phyloP scores from a whole-genome alignment of 2,113 vertebrate species.

The Saguinus midas region DNA sequence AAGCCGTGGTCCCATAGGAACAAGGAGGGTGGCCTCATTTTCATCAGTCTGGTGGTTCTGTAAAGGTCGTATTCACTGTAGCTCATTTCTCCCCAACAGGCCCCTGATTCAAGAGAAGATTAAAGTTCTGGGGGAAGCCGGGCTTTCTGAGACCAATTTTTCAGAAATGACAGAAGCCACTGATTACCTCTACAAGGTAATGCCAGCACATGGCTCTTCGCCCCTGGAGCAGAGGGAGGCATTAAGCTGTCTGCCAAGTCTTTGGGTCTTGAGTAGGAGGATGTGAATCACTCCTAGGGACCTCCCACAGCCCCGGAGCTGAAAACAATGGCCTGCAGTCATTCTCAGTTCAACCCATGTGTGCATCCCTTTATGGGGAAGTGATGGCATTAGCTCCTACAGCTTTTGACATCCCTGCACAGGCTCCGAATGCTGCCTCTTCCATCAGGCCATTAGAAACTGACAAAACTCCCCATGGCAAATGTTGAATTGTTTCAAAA shows the following conservation, averaged over 20 bases:
- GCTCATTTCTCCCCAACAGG: constrained; percentile 83
- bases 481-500: neutral
- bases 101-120: constrained; percentile 97
- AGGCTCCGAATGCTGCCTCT: neutral
- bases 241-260: neutral
- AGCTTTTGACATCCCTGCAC: neutral
- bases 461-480: neutral
- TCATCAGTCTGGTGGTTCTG: neutral
- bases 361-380: neutral
- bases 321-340: neutral
- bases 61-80: neutral
- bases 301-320: neutral
- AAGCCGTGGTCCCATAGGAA: rapidly evolving
- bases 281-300: neutral
- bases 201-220: neutral
- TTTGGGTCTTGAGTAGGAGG: neutral
- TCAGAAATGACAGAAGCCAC: constrained; percentile 88
- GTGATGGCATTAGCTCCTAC: neutral
- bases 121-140: constrained; percentile 93
- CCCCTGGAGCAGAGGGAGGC: neutral
- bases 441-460: neutral
- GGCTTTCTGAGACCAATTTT: constrained; percentile 93
- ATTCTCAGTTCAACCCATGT: rapidly evolving
- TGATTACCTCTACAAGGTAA: constrained; percentile 91
- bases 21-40: neutral